phyloP scores from a whole-genome alignment of 2,797 vertebrate genomes.

The Gymnothorax reevesii region DNA sequence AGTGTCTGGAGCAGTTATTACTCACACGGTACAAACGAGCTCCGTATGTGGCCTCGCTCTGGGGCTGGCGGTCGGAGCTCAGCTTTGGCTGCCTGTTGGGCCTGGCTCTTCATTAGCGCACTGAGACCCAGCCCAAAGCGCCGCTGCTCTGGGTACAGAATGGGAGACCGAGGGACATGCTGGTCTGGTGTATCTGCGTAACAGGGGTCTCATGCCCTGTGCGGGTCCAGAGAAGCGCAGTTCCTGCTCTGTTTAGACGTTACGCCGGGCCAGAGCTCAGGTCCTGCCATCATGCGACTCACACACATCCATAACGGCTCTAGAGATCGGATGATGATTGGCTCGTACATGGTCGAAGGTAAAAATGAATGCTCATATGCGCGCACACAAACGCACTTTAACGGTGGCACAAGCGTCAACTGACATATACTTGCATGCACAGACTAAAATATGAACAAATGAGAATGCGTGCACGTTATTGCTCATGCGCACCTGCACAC shows the following conservation, averaged over 20 bases:
- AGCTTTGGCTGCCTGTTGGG: background rate
- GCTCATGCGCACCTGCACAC: background rate
- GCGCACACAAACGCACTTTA: background rate
- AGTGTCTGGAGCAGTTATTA: slow-evolving; percentile 5
- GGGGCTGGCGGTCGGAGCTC: background rate
- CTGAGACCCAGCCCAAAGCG: background rate
- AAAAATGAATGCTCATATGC: background rate
- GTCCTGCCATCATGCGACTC: background rate
- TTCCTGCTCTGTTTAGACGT: background rate
- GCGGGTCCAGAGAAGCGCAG: background rate
- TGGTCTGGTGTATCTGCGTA: background rate
- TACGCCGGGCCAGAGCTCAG: background rate
- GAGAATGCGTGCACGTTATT: background rate
- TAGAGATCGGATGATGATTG: background rate
- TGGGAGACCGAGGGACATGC: background rate
- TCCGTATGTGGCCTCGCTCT: background rate
- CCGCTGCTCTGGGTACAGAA: background rate
- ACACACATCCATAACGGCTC: background rate
- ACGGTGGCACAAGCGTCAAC: too few relatives aligned
- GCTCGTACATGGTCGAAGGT: background rate
- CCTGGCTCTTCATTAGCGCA: background rate
- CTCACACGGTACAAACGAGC: slow-evolving; percentile 11
- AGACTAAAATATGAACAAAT: background rate
- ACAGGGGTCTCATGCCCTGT: too few relatives aligned
- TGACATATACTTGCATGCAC: background rate